phyloP scores from a whole-genome alignment of 2,888 invertebrate species.

The Drosophila infuscata region DNA sequence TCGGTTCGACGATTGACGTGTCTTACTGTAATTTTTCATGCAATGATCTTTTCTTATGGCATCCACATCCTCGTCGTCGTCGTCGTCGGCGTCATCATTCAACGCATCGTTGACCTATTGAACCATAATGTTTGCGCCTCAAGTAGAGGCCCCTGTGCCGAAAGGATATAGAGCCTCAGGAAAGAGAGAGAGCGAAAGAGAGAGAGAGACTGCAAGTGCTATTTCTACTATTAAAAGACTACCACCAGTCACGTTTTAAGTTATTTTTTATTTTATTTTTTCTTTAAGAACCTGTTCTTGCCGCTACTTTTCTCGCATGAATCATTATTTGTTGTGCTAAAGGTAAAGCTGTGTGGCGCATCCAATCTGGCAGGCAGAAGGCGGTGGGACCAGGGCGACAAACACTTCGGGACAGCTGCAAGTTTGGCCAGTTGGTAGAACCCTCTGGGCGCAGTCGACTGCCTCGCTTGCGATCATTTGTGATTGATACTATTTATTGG shows the following conservation, averaged over 20 bases:
- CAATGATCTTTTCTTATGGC: slow-evolving; percentile 70
- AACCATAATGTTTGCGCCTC: slow-evolving; percentile 73
- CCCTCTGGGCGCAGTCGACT: slow-evolving; percentile 70
- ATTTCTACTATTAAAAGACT: slow-evolving; percentile 18
- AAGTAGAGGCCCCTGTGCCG: slow-evolving; percentile 64
- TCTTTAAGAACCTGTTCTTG: slow-evolving; percentile 69
- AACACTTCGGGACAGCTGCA: slow-evolving; percentile 67
- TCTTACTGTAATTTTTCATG: slow-evolving; percentile 80
- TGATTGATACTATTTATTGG: slow-evolving; percentile 79
- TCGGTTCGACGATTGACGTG: slow-evolving; percentile 77
- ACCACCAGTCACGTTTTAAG: slow-evolving; percentile 56
- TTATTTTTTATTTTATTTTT: not conserved
- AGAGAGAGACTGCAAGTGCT: slow-evolving; percentile 29
- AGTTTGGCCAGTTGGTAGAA: slow-evolving; percentile 64
- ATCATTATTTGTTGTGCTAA: slow-evolving; percentile 76
- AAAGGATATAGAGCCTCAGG: slow-evolving; percentile 54
- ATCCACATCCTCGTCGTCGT: slow-evolving; percentile 1
- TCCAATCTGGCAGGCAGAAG: not conserved
- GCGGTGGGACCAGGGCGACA: slow-evolving; percentile 8
- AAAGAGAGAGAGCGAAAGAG: slow-evolving; percentile 30
- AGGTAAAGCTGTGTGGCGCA: slow-evolving; percentile 28
- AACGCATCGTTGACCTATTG: slow-evolving; percentile 85
- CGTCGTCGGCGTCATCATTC: slow-evolving; percentile 60
- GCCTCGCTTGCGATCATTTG: slow-evolving; percentile 76
- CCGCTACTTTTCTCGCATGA: slow-evolving; percentile 78